Base-by-base conservation (phyloP, 2,888 invertebrate species). In the Odontothrips loti region DNA sequence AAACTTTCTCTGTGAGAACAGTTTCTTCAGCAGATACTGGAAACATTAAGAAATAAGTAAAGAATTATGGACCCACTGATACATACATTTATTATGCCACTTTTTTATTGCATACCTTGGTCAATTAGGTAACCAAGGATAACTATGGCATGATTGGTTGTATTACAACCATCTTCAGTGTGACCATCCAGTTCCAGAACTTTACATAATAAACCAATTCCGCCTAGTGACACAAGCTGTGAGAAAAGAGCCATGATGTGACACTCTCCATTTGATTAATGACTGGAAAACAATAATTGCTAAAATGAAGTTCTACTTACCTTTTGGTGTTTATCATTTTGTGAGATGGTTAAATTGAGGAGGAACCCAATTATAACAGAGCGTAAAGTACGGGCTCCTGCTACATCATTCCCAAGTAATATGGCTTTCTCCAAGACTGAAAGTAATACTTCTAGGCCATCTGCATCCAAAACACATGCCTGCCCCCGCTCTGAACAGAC, bases 291-390 rank as follows among this genome's bases (percentile, higher is more conserved):
- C 17, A 58, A 17, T 17, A 17, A 58, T n/a, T 58, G n/a, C 58
- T 58, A 3, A 17, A 20, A 3, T 20, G 20, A 79, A 34, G 27
- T 43, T 23, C 17, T 23, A 80, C 34, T 82, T 81, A 88, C 88
- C 86, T 87, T 88, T 84, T 92, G 90, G 81, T 93, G 91, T 83
- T 93, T 89, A 80, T 90, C 89, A 82, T 91, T 91, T 84, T 94
- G 93, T 23, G 93, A 93, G 83, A 94, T 91, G 80, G 94, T 90
- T 85, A 95, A 92, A 87, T 96, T 96, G 80, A 96, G 90, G 79
- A 96, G 88, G 82, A 94, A 91, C 83, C 96, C 96, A 84, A 92
- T 92, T 8, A 89, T 90, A 86, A 93, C 91, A 87, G 91, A 90
- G 84, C 93, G 87, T 87, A 93, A 88, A 88, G 90, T 83, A 84